Evolutionary conservation across 2,888 invertebrate species (phyloP).

Genomic region (Phortica magna): DNA sequence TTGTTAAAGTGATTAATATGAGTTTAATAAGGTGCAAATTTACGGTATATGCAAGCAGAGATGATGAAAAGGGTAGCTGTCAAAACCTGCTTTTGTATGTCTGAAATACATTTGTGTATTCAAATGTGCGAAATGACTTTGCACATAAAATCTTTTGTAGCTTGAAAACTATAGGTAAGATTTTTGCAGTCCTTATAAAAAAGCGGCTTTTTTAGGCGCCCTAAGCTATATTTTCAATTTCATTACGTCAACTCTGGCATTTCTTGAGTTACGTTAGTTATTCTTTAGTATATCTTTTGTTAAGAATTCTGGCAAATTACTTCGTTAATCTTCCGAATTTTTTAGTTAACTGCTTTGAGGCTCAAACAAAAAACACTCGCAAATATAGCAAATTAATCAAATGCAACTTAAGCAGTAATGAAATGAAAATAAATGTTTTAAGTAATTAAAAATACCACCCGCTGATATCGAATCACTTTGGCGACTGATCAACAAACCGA

Average conservation of each 20-base stretch:
- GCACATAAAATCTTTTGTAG: no score
- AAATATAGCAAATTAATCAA: background rate
- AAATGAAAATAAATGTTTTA: slow-evolving; percentile 28
- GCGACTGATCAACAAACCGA: slow-evolving; percentile 72
- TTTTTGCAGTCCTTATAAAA: no score
- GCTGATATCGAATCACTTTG: slow-evolving; percentile 67
- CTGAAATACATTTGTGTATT: no score
- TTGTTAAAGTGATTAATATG: no score
- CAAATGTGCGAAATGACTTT: no score
- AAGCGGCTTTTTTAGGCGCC: no score
- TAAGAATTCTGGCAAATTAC: slow-evolving; percentile 47
- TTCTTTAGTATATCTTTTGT: slow-evolving; percentile 58
- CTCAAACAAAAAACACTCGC: slow-evolving; percentile 52
- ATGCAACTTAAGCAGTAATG: background rate
- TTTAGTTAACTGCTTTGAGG: no score
- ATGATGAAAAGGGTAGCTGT: no score
- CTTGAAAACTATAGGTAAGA: no score
- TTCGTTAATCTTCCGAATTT: background rate
- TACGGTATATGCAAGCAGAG: no score
- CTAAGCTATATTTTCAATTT: background rate
- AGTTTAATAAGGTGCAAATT: no score
- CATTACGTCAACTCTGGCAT: slow-evolving; percentile 57
- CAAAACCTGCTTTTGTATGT: no score
- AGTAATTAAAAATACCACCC: slow-evolving; percentile 50
- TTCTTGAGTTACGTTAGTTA: slow-evolving; percentile 52